phyloP scores from a whole-genome alignment of 2,113 vertebrate species.

The Formicarius rufipectus region DNA sequence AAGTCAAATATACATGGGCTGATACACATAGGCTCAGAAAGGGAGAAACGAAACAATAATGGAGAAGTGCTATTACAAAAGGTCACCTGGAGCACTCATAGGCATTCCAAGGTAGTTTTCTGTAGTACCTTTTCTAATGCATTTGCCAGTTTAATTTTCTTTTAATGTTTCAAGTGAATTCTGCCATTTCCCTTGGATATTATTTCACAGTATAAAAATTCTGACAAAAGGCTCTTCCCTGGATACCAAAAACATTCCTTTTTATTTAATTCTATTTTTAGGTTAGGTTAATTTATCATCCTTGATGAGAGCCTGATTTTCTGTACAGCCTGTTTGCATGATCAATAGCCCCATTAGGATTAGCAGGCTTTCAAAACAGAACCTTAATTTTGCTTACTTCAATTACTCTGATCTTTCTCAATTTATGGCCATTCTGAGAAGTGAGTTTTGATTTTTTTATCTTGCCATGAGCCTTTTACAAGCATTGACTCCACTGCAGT shows the following conservation, averaged over 20 bases:
- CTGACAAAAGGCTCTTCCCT: background rate
- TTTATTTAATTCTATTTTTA: background rate
- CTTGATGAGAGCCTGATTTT: background rate
- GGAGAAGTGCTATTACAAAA: slow-evolving; percentile 18
- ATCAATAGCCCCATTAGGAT: background rate
- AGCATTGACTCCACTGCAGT: background rate
- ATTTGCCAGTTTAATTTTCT: background rate
- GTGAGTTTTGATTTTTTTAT: background rate
- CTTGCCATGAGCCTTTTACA: background rate
- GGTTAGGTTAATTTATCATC: background rate
- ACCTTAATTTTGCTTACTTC: background rate
- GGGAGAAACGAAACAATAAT: background rate
- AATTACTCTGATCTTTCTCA: background rate
- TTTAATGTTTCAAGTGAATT: background rate
- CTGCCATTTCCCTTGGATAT: background rate
- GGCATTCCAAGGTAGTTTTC: background rate
- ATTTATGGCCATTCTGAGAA: background rate
- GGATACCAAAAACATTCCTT: background rate
- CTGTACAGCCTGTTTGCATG: background rate
- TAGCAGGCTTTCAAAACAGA: background rate
- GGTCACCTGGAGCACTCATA: background rate
- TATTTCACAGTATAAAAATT: background rate
- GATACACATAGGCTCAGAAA: background rate
- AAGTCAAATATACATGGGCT: background rate
- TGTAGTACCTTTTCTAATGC: background rate